Percentiles rank a stretch among this genome's conserved stretches.
Evolutionary conservation across 2,888 invertebrate genomes (phyloP).

Genomic region (Lasioglossum villosulum): DNA sequence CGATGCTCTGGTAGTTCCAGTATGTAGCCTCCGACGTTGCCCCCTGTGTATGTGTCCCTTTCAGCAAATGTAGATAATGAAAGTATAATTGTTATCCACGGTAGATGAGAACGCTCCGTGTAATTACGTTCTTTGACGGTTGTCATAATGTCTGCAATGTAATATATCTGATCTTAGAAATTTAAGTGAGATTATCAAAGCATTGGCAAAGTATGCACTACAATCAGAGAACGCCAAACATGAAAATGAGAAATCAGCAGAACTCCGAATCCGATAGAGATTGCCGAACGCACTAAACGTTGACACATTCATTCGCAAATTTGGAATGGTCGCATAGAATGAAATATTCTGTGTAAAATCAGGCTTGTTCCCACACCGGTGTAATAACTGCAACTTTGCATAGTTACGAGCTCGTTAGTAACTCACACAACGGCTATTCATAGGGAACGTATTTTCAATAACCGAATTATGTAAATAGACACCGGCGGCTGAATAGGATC

Average conservation of each 20-base stretch:
- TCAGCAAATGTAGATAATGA: too few species aligned
- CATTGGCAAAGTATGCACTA: background rate
- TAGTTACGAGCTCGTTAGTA: constrained; percentile 23
- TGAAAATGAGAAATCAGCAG: background rate
- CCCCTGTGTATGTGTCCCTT: too few species aligned
- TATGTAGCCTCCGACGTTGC: too few species aligned
- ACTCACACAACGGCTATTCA: background rate
- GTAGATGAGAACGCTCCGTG: too few species aligned
- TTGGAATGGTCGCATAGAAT: too few species aligned
- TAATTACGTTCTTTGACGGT: background rate
- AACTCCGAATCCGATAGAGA: background rate
- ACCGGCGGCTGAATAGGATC: background rate
- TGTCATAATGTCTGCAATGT: background rate
- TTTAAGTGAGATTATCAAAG: background rate
- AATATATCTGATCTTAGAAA: background rate
- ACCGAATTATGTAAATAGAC: constrained; percentile 20
- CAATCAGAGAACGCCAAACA: background rate
- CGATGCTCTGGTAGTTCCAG: too few species aligned
- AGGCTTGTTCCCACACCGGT: background rate
- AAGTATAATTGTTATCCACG: background rate
- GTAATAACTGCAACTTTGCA: constrained; percentile 6
- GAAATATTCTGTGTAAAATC: background rate
- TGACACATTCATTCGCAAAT: background rate
- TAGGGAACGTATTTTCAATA: constrained; percentile 23
- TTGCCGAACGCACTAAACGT: background rate